These are phyloP conservation scores for Archivesica marissinica DNA, from an alignment of 1,140 invertebrate genomes.

Conservation along the genomic window DNA sequence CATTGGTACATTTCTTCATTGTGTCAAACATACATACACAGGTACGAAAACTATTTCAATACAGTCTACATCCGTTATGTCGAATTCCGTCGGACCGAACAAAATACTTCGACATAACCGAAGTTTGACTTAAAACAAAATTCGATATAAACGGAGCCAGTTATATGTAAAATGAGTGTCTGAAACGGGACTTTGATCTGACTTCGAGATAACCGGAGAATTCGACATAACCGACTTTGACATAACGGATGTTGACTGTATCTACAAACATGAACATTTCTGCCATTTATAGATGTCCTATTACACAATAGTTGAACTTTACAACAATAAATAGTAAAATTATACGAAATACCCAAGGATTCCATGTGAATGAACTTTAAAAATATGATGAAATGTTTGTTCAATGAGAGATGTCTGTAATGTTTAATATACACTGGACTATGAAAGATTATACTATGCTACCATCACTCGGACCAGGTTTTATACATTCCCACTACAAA, in stretches of 20 bases:
- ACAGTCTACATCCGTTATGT: no score
- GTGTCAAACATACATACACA: not conserved
- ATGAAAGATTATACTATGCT: conserved; percentile 7
- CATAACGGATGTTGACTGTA: no score
- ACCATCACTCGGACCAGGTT: no score
- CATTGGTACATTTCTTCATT: conserved; percentile 25
- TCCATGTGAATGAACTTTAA: not conserved
- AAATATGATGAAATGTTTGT: not conserved
- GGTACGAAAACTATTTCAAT: not conserved
- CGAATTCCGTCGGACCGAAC: no score
- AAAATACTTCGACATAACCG: no score
- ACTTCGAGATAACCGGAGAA: no score
- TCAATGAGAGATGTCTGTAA: not conserved
- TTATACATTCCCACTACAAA: no score
- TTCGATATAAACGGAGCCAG: no score
- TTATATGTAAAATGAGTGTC: no score
- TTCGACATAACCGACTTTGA: no score
- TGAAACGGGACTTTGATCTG: no score
- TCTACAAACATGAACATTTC: not conserved
- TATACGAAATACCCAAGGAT: not conserved
- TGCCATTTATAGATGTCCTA: conserved; percentile 17
- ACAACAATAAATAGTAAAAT: conserved; percentile 37
- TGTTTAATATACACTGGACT: conserved; percentile 5
- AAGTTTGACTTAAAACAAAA: no score
- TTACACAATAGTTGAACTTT: conserved; percentile 1